Evolutionary conservation across 2,888 invertebrate species (phyloP).

Genomic region (Cataglyphis rosenhaueri): DNA sequence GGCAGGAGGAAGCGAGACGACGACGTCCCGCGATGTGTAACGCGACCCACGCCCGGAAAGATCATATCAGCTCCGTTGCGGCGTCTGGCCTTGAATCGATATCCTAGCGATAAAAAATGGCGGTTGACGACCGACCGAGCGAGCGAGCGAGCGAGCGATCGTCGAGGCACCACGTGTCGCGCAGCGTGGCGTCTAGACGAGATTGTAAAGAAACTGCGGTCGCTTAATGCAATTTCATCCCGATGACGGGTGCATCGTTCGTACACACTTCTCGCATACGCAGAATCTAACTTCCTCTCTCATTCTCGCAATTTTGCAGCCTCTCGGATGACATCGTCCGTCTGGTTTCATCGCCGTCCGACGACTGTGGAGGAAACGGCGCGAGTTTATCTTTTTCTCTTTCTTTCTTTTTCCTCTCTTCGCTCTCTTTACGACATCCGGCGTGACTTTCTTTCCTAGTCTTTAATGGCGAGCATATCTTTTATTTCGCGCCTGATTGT

Average conservation of each 20-base stretch:
- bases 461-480: constrained; percentile 29
- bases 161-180: constrained; percentile 66
- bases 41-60: constrained; percentile 47
- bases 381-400: constrained; percentile 11
- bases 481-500: constrained; percentile 35
- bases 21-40: constrained; percentile 14
- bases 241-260: constrained; percentile 49
- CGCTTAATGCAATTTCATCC: constrained; percentile 62
- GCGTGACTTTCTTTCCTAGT: constrained; percentile 41
- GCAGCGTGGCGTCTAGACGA: constrained; percentile 76
- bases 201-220: constrained; percentile 78
- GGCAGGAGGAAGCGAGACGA: constrained; percentile 10
- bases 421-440: constrained; percentile 54
- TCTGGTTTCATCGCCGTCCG: constrained; percentile 66
- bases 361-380: constrained; percentile 53
- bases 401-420: constrained; percentile 20
- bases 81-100: constrained; percentile 63
- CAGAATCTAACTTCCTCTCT: constrained; percentile 38
- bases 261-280: constrained; percentile 53
- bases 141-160: constrained; percentile 42
- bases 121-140: constrained; percentile 40
- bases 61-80: constrained; percentile 20
- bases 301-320: constrained; percentile 26
- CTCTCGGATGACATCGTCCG: constrained; percentile 70
- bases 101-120: constrained; percentile 42